Percentiles rank a stretch among this genome's conserved stretches.
These are phyloP conservation scores for Marasmarcha lunaedactyla DNA, from an alignment of 2,888 invertebrate genomes.

Conservation along the genomic window DNA sequence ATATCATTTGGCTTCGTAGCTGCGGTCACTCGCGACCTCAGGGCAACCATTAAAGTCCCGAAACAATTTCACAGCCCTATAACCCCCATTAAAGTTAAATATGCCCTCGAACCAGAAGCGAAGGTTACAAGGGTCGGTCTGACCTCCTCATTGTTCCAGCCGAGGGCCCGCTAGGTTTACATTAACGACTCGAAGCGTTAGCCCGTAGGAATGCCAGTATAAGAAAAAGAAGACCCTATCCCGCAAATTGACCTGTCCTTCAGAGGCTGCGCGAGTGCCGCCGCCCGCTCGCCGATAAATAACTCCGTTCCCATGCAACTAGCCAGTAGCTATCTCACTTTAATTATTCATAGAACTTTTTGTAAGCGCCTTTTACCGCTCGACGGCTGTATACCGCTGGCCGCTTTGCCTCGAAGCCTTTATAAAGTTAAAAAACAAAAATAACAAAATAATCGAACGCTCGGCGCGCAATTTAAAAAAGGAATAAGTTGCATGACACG, in stretches of 20 bases:
- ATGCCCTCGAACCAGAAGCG: constrained; percentile 56
- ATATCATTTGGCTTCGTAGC: constrained; percentile 53
- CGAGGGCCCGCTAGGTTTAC: neutral
- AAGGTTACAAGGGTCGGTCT: constrained; percentile 37
- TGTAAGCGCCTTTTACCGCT: constrained; percentile 64
- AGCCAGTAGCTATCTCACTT: constrained; percentile 66
- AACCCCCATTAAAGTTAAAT: constrained; percentile 64
- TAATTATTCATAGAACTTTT: constrained; percentile 70
- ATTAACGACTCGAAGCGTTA: neutral
- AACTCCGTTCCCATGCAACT: constrained; percentile 68
- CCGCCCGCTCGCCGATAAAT: constrained; percentile 60
- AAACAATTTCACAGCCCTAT: constrained; percentile 40
- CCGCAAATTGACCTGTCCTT: constrained; percentile 68
- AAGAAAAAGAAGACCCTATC: constrained; percentile 42
- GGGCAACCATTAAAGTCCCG: constrained; percentile 56
- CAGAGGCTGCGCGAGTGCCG: constrained; percentile 38
- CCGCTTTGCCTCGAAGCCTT: constrained; percentile 41
- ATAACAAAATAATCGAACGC: constrained; percentile 54
- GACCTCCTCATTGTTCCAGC: constrained; percentile 22
- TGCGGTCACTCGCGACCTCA: constrained; percentile 48
- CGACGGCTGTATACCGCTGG: constrained; percentile 31
- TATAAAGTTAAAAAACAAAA: constrained; percentile 56
- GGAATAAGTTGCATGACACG: constrained; percentile 70
- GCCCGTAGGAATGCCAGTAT: constrained; percentile 16
- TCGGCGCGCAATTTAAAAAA: constrained; percentile 61